Conservation (phyloP, 2,888 invertebrate genomes). For the Oligia fasciuncula region DNA sequence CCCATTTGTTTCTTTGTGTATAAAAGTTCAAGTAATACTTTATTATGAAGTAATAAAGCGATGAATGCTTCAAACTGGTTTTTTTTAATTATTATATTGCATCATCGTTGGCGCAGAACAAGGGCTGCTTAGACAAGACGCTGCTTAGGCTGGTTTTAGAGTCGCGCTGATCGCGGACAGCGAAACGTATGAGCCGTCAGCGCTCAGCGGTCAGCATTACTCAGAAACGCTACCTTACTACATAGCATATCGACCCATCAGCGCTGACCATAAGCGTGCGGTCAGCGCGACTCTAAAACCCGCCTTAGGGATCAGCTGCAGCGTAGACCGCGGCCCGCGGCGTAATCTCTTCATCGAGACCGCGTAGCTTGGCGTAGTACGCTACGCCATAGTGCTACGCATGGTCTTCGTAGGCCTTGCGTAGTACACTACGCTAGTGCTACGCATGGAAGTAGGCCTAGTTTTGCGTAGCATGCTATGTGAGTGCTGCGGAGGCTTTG, state of each 20-base stretch:
- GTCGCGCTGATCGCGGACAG: too few relatives aligned
- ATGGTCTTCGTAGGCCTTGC: not conserved
- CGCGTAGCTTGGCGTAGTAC: not conserved
- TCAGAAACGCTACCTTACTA: too few relatives aligned
- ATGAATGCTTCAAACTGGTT: constrained; percentile 66
- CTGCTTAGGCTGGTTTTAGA: too few relatives aligned
- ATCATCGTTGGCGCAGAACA: not conserved
- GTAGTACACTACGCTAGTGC: not conserved
- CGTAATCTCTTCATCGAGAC: not conserved
- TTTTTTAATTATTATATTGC: constrained; percentile 16
- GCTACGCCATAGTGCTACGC: constrained; percentile 6
- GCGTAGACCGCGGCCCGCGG: not conserved
- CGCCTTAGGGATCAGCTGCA: too few relatives aligned
- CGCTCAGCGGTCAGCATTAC: too few relatives aligned
- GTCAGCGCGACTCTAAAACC: too few relatives aligned
- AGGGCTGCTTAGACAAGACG: not conserved
- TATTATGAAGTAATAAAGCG: constrained; percentile 78
- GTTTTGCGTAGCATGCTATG: not conserved
- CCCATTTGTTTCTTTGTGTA: constrained; percentile 76
- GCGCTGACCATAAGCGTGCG: too few relatives aligned
- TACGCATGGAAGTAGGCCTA: not conserved
- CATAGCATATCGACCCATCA: too few relatives aligned
- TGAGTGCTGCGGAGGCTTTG: too few relatives aligned
- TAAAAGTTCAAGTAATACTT: constrained; percentile 79
- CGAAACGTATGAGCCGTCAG: too few relatives aligned